Base-by-base conservation (phyloP, 2,888 invertebrate species). In the Ypsolopha scabrella region DNA sequence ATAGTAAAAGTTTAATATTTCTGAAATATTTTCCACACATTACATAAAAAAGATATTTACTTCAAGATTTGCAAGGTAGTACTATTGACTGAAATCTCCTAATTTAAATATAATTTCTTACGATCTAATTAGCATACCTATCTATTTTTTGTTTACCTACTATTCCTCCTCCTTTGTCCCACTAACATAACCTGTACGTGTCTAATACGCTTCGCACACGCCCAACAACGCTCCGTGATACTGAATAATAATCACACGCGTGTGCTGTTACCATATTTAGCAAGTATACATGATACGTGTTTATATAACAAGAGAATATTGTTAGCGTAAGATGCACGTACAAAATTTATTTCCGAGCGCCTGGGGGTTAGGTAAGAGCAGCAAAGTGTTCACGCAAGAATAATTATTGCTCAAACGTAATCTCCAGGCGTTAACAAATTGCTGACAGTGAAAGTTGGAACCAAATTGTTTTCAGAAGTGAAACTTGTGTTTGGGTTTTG, bases 191-290 rank as follows among this genome's bases (percentile, higher is more conserved):
- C 11, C 13, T 7, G 33, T 34, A 35, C 46, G 36, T 46, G 46
- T 46, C 46, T 46, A 35, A 46, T 46, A 46, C 36, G 11, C 24
- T 24, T 24, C 24, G 36, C n/a, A 24, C 11, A 34, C 10, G 46
- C 46, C 34, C 24, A 35, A 39, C 36, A 39, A 38, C 46, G 47
- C 45, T 51, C 24, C 51, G 51, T 51, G 51, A 51, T 51, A 38
- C 46, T 34, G 51, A 51, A 51, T 51, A 51, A 45, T 51, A 51
- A 51, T 51, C 50, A 44, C 43, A 51, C 51, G 51, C 51, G 51
- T 51, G 46, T 14, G 51, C 51, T 51, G 37, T 51, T 51, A 51
- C 24, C 51, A 45, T 51, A 51, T 51, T 51, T 51, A 51, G 46
- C 43, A 24, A 13, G 14, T 43, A 13, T 7, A 7, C 43, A 6